Evolutionary conservation across 2,797 vertebrate species (phyloP), one percentile per base, ranked within the genome.

Genomic region (Eremophila alpestris): DNA sequence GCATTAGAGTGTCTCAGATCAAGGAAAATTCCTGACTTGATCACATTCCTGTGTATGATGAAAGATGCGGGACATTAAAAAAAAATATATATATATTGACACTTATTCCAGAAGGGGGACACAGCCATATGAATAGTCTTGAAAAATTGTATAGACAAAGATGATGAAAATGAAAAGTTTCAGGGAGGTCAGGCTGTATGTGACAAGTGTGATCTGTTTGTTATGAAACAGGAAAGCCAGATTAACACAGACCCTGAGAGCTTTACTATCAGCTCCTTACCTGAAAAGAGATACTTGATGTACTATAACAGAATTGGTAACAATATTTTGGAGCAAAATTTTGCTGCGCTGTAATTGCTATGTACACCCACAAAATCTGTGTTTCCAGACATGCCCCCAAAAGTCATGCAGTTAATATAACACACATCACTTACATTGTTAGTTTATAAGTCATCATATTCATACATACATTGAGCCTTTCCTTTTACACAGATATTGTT

Each of bases 381-480:
- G 13, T 73, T 76, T 80, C 41, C 56, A 56, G 16, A 60, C n/a
- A 16, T 36, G 62, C 52, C 41, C 59, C 46, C 40, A 80, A 62
- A 89, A 90, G 85, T 64, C 58, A 80, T 68, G 54, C 62, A 94
- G 93, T 88, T 87, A 62, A 36, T 49, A 32, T 58, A 86, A 58
- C n/a, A 90, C 55, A 79, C 79, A 87, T 32, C 80, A 89, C 58
- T 65, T 49, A 54, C 41, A 27, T 17, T 84, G 58, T 69, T 56
- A 70, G 59, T 45, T 89, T 95, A 45, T 92, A 68, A 95, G 60
- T 94, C 49, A 82, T 74, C 32, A 7, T 90, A 63, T 70, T 81
- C 29, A 27, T 73, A 54, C 2, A 16, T 73, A 27, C 27, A 22
- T 10, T 91, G 80, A 90, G 36, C 52, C 36, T 93, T 76, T 51